Evolutionary conservation across 2,888 invertebrate species (phyloP).

Genomic region (Tetropium fuscum): DNA sequence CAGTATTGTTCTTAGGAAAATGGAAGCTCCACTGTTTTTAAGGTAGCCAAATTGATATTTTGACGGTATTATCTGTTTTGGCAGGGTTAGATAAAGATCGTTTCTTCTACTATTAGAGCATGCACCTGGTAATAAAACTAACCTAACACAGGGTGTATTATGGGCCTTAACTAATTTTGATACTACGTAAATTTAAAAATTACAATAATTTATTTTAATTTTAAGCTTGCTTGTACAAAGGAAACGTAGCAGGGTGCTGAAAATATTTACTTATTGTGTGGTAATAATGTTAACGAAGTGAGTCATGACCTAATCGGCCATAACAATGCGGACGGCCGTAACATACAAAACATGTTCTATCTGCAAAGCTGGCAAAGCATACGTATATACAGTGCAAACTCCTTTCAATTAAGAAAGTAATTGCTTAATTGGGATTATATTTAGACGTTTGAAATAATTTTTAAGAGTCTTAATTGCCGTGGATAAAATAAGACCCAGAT

Average conservation of each 20-base stretch:
- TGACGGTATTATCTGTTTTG: no score
- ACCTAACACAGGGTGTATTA: no score
- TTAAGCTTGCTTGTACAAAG: constrained; percentile 20
- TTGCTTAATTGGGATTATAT: constrained; percentile 29
- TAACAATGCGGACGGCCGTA: constrained; percentile 25
- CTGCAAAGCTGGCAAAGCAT: constrained; percentile 14
- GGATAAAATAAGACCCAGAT: constrained; percentile 9
- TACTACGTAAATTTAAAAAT: constrained; percentile 22
- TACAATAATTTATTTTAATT: constrained; percentile 24
- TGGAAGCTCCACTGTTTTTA: no score
- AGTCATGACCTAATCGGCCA: constrained; percentile 25
- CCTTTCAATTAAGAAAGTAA: constrained; percentile 31
- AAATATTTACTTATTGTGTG: constrained; percentile 32
- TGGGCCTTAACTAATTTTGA: no score
- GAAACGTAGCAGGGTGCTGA: constrained; percentile 25
- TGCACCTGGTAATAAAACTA: no score
- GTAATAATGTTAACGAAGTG: constrained; percentile 29
- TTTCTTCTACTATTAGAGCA: no score
- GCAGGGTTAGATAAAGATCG: no score
- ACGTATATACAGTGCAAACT: constrained; percentile 14
- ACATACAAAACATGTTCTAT: constrained; percentile 2
- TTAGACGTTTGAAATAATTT: constrained; percentile 24
- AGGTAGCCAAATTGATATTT: no score
- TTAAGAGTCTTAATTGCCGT: constrained; percentile 26
- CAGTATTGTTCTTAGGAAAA: no score